phyloP scores from a whole-genome alignment of 2,797 vertebrate species.

The Megalops cyprinoides region DNA sequence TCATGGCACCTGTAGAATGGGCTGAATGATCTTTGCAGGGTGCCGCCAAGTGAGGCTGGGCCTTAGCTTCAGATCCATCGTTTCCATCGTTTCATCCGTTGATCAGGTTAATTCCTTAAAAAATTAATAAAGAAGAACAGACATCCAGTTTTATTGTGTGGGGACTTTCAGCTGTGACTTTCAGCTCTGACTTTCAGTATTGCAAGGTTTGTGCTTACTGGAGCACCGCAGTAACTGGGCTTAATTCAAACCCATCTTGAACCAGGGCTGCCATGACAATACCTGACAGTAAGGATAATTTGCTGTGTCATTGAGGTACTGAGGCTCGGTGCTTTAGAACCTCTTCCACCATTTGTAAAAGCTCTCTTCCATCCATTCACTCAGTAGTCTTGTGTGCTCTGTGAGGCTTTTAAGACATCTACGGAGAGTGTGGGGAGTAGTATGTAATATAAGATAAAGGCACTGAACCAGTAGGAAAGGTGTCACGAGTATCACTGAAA shows the following conservation, averaged over 20 bases:
- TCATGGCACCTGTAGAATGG: background rate
- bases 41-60: background rate
- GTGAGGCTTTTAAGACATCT: too few species aligned
- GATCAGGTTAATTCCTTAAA: background rate
- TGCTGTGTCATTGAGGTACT: too few species aligned
- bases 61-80: slow-evolving; percentile 8
- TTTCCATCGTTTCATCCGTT: background rate
- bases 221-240: too few species aligned
- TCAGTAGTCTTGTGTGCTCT: slow-evolving; percentile 1
- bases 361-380: too few species aligned
- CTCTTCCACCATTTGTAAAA: too few species aligned
- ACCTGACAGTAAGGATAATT: too few species aligned
- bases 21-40: background rate
- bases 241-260: too few species aligned
- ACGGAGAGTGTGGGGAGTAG: background rate
- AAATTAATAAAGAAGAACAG: background rate
- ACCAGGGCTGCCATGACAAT: too few species aligned
- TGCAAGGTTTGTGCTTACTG: too few species aligned
- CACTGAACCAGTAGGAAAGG: background rate
- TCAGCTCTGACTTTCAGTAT: too few species aligned
- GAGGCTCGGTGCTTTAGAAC: too few species aligned
- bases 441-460: background rate
- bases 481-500: background rate
- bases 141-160: background rate
- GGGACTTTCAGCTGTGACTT: too few species aligned